Conservation (phyloP, 2,113 vertebrate genomes). For the Atractosteus spatula region DNA sequence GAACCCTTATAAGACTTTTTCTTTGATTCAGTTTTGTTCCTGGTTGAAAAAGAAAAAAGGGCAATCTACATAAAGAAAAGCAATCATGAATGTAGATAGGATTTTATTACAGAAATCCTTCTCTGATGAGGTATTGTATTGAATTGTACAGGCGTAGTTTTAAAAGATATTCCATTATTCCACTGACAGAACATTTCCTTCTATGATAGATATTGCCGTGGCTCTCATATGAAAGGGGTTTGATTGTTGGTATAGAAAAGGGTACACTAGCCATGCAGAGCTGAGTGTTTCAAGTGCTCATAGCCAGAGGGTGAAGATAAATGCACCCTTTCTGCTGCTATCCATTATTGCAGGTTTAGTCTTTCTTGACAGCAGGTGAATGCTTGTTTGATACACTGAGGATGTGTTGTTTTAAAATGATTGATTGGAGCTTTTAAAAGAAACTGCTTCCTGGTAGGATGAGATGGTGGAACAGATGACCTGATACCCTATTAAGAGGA, state of each 20-base stretch:
- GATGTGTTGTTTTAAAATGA: conserved; percentile 58
- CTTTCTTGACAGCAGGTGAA: conserved; percentile 56
- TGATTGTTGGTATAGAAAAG: conserved; percentile 20
- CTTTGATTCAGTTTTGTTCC: conserved; percentile 39
- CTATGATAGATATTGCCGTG: conserved; percentile 42
- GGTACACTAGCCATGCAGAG: conserved; percentile 43
- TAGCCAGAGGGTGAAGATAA: conserved; percentile 42
- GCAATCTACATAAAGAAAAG: conserved; percentile 43
- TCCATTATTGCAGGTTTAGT: conserved; percentile 53
- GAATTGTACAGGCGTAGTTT: conserved; percentile 32
- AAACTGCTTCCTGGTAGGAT: conserved; percentile 42
- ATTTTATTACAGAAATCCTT: conserved; percentile 32
- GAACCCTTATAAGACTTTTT: conserved; percentile 34
- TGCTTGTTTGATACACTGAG: conserved; percentile 52
- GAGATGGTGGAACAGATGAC: conserved; percentile 47
- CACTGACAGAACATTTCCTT: conserved; percentile 50
- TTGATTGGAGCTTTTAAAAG: conserved; percentile 66
- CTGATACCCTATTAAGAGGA: conserved; percentile 42
- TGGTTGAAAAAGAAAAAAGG: conserved; percentile 21
- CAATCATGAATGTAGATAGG: conserved; percentile 31
- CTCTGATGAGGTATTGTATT: conserved; percentile 11
- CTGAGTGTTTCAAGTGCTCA: conserved; percentile 55
- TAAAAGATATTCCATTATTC: conserved; percentile 46
- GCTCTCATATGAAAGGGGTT: conserved; percentile 13
- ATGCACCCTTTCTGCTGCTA: conserved; percentile 50